These are phyloP conservation scores for Cetoscarus ocellatus DNA, from an alignment of 2,797 vertebrate genomes.

Conservation along the genomic window DNA sequence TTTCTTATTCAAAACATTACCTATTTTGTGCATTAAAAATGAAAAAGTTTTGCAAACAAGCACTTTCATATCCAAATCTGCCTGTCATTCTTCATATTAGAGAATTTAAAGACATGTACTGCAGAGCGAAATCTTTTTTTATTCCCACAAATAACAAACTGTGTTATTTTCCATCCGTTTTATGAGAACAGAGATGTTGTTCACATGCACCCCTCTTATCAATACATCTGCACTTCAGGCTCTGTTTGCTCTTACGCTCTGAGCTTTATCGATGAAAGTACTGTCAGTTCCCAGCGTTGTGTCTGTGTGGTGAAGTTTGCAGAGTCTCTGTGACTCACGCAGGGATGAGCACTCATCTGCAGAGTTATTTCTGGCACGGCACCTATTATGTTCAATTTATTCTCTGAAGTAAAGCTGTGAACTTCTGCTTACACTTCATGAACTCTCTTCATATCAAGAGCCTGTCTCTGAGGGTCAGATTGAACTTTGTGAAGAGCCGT, in stretches of 20 bases:
- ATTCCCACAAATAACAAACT: too few relatives aligned
- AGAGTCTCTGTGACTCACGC: background rate
- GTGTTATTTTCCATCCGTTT: too few relatives aligned
- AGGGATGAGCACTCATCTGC: background rate
- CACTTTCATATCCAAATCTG: too few relatives aligned
- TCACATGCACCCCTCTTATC: too few relatives aligned
- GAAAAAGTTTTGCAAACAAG: too few relatives aligned
- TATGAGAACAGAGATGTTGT: too few relatives aligned
- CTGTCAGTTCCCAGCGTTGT: background rate
- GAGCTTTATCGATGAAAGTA: slow-evolving; percentile 8
- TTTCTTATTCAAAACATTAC: too few relatives aligned
- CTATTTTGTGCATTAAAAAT: too few relatives aligned
- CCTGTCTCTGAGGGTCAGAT: background rate
- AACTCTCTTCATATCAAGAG: background rate
- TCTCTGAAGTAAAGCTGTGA: background rate
- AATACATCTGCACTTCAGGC: background rate
- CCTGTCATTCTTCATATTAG: too few relatives aligned
- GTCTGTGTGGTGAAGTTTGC: background rate
- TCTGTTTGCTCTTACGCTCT: slow-evolving; percentile 5
- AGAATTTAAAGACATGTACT: too few relatives aligned
- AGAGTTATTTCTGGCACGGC: background rate
- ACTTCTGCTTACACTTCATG: background rate
- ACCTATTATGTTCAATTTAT: background rate
- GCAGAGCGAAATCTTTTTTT: too few relatives aligned
- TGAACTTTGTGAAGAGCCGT: background rate